Evolutionary conservation across 2,113 vertebrate species (phyloP), one percentile per base, ranked within the genome.

Genomic region (Petrocephalus microphthalmus): DNA sequence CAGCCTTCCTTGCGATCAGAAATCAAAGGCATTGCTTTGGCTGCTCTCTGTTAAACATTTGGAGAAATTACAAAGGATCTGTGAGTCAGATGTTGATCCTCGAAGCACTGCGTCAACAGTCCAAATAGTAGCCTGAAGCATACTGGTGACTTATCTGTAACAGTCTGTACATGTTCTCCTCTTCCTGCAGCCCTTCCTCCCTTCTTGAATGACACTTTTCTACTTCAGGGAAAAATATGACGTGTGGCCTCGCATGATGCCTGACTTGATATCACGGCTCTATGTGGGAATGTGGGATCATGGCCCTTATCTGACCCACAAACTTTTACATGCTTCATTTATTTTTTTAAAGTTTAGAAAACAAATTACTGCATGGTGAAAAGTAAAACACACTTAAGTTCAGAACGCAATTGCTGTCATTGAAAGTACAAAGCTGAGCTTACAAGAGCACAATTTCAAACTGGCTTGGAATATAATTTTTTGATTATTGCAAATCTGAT

Each of bases 21-120:
- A 78, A 7, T 78, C 71, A 78, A 78, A 78, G 33, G n/a, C 71
- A 78, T 78, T 67, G 60, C 25, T 78, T 78, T 33, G 71, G 60
- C 29, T 42, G 33, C 71, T 78, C 71, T 78, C 71, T 17, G 71
- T 78, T 78, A 78, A 78, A 78, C 5, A 78, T 78, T 78, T 78
- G 33, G 71, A 42, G 2, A 78, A 78, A 78, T 78, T 78, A 78
- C 71, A 42, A 42, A 37, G 71, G 29, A 42, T 74, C 71, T 78
- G 67, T 74, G 71, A 78, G 71, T 78, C 71, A 78, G 71, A 78
- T 74, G 15, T 74, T 74, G 67, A 74, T 78, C 71, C 71, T 78
- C 15, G 71, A 78, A 78, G 33, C 33, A 78, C 33, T 42, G 33
- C 71, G 2, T 78, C 33, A 78, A 78, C 71, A 78, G 71, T 67